A percentile compares a stretch with the other conserved stretches of the same genome.
Conservation (phyloP, 2,888 invertebrate species). For the Callosobruchus maculatus region DNA sequence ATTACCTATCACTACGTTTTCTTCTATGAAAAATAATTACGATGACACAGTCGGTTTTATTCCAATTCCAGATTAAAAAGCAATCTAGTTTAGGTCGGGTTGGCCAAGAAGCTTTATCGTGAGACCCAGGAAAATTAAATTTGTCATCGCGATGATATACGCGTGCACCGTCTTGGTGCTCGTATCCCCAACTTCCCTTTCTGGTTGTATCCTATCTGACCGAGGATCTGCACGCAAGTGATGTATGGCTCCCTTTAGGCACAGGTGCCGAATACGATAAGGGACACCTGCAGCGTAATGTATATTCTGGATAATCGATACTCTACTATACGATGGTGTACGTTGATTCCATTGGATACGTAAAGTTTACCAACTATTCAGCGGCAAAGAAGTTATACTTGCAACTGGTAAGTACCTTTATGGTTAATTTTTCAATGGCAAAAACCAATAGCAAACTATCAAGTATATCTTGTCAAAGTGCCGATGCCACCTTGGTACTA, state of each 20-base stretch:
- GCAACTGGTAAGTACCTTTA: no score
- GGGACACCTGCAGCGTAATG: background rate
- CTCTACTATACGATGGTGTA: background rate
- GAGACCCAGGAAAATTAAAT: background rate
- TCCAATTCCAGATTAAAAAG: no score
- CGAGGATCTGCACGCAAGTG: constrained; percentile 1
- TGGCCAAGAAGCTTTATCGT: background rate
- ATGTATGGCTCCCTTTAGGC: background rate
- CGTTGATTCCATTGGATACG: background rate
- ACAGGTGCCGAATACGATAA: background rate
- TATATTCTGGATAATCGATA: background rate
- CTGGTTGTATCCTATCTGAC: background rate
- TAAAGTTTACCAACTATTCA: no score
- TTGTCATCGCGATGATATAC: background rate
- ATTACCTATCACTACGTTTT: no score
- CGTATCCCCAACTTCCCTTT: constrained; percentile 1
- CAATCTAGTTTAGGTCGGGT: background rate
- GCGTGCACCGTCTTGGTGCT: background rate
- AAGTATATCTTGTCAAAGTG: no score
- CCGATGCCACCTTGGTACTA: no score
- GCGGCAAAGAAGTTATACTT: no score
- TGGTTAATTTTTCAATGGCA: no score
- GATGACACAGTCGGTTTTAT: no score
- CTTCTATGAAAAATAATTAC: no score
- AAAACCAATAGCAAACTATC: no score